Conservation (phyloP, 2,888 invertebrate genomes). For the Metopia argyrocephala region DNA sequence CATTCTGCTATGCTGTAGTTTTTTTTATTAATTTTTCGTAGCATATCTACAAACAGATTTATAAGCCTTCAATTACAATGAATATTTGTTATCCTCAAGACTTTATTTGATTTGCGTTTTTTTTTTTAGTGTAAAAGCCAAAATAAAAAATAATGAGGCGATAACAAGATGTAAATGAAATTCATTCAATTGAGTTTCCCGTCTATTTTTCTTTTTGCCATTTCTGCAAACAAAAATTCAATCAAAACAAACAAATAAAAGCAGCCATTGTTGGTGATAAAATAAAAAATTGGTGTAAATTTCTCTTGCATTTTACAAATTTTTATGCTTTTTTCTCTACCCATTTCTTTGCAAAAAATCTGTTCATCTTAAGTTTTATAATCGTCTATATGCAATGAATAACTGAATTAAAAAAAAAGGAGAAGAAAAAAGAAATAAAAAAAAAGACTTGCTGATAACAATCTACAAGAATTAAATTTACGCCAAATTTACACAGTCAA, state of each 20-base stretch:
- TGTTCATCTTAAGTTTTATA: slow-evolving; percentile 58
- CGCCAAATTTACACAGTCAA: slow-evolving; percentile 74
- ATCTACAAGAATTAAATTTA: slow-evolving; percentile 71
- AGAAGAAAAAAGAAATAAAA: slow-evolving; percentile 7
- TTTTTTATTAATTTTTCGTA: no score
- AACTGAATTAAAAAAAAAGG: neutral
- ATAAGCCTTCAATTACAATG: no score
- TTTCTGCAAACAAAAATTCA: neutral
- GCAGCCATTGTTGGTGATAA: slow-evolving; percentile 21
- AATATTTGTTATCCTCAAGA: no score
- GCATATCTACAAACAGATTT: no score
- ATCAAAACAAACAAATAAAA: slow-evolving; percentile 35
- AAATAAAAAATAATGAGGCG: slow-evolving; percentile 71
- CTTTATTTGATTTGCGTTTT: slow-evolving; percentile 6
- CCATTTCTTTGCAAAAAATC: slow-evolving; percentile 33
- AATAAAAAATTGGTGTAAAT: neutral
- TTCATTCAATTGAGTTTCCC: slow-evolving; percentile 73
- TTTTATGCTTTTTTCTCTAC: neutral
- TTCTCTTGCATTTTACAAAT: slow-evolving; percentile 31
- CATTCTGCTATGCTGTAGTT: no score
- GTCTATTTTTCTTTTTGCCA: slow-evolving; percentile 48
- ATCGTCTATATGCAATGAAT: slow-evolving; percentile 33
- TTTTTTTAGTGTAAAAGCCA: slow-evolving; percentile 17
- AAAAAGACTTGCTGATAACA: slow-evolving; percentile 3
- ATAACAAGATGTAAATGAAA: slow-evolving; percentile 77